These are phyloP conservation scores for Odocoileus hemionus DNA, from an alignment of 2,113 vertebrate species.

Conservation along the genomic window DNA sequence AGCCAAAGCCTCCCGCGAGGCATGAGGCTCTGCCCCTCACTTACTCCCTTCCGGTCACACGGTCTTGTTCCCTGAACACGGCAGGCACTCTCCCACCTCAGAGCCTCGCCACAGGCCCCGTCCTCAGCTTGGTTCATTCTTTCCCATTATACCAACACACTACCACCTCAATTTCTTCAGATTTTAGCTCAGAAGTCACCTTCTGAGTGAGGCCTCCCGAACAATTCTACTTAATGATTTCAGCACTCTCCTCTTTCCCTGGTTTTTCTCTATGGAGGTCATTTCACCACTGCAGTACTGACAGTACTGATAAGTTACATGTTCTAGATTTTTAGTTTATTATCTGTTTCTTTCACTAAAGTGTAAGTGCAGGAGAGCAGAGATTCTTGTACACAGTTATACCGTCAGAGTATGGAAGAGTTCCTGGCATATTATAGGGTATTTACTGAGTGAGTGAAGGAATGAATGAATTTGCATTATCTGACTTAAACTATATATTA, in stretches of 20 bases:
- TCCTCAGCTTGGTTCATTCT: not conserved
- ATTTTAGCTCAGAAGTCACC: not conserved
- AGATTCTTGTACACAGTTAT: not conserved
- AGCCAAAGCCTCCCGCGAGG: not conserved
- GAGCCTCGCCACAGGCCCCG: not conserved
- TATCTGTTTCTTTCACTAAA: not conserved
- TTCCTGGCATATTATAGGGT: not conserved
- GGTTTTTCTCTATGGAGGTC: not conserved
- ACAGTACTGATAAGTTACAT: not conserved
- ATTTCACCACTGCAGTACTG: not conserved
- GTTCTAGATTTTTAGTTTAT: not conserved
- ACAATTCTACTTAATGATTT: not conserved
- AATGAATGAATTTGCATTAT: not conserved
- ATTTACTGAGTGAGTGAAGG: not conserved
- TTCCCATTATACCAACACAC: not conserved
- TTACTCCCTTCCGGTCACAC: no score
- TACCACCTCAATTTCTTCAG: not conserved
- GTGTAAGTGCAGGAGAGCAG: not conserved
- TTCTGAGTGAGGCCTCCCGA: not conserved
- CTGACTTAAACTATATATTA: not conserved
- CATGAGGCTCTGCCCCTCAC: not conserved
- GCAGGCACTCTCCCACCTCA: not conserved
- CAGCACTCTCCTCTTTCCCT: not conserved
- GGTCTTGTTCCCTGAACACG: not conserved
- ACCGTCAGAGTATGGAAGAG: not conserved